A percentile compares a stretch with the other conserved stretches of the same genome.
phyloP scores from a whole-genome alignment of 2,797 vertebrate genomes.

The Brotula barbata region DNA sequence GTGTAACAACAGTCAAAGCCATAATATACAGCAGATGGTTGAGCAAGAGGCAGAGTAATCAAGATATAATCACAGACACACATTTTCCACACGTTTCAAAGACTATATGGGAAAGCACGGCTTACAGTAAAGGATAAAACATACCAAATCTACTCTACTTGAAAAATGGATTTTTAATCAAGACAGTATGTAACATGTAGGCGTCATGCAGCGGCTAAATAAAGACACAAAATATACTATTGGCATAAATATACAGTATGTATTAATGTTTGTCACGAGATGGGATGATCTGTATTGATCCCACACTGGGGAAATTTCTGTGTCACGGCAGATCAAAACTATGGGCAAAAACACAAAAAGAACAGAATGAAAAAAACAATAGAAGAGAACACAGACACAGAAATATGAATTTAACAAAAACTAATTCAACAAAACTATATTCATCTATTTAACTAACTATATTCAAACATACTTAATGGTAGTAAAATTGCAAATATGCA shows the following conservation, averaged over 20 bases:
- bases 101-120: slow-evolving; percentile 27
- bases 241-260: neutral
- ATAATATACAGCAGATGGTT: slow-evolving; percentile 89
- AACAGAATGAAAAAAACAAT: too few species aligned
- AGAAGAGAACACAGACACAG: too few species aligned
- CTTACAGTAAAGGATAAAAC: slow-evolving; percentile 32
- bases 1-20: slow-evolving; percentile 79
- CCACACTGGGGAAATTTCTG: too few species aligned
- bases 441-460: too few species aligned
- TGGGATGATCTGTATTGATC: too few species aligned
- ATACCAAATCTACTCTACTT: slow-evolving; percentile 45
- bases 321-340: too few species aligned
- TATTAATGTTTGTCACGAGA: slow-evolving; percentile 8
- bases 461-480: too few species aligned
- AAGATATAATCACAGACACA: slow-evolving; percentile 78
- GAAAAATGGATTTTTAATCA: slow-evolving; percentile 32
- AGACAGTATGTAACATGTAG: slow-evolving; percentile 42
- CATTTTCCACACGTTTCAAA: slow-evolving; percentile 40
- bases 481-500: slow-evolving; percentile 14
- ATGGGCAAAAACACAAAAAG: too few species aligned
- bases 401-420: too few species aligned
- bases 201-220: slow-evolving; percentile 32
- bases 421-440: too few species aligned
- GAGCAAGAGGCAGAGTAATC: slow-evolving; percentile 79
- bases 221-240: too few species aligned